Evolutionary conservation across 2,797 vertebrate genomes (phyloP).

Genomic region (Momotus momota): DNA sequence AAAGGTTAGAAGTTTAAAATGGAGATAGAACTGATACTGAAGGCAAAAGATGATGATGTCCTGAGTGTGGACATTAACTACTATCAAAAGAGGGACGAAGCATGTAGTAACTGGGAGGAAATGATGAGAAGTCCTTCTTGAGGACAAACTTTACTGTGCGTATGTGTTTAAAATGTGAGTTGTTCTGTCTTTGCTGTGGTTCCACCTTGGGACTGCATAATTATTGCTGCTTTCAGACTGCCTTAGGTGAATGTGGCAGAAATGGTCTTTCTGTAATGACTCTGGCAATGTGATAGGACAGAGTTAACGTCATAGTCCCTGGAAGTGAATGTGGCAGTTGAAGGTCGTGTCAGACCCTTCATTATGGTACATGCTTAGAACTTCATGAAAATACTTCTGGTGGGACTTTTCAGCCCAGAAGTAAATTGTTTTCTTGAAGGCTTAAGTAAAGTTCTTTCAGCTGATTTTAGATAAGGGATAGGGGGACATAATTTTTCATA

Average conservation of each 20-base stretch:
- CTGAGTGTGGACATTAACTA: background rate
- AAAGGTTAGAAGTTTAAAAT: background rate
- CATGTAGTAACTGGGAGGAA: background rate
- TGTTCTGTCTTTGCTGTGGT: background rate
- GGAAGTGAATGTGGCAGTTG: background rate
- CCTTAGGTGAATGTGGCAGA: background rate
- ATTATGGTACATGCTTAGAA: background rate
- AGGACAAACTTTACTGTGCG: background rate
- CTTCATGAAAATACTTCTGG: background rate
- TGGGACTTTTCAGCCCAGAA: background rate
- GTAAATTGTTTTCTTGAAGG: background rate
- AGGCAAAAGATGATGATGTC: background rate
- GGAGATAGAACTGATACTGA: background rate
- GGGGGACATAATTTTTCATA: background rate
- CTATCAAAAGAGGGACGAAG: accelerated
- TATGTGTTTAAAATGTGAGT: background rate
- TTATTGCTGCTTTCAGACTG: background rate
- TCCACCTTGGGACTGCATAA: background rate
- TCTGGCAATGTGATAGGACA: background rate
- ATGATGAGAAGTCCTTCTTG: background rate
- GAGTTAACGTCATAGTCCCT: background rate
- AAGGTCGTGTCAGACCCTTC: background rate
- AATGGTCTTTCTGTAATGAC: background rate
- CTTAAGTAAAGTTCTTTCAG: background rate
- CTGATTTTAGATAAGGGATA: background rate